Evolutionary conservation across 2,888 invertebrate species (phyloP), one percentile per base, ranked within the genome.

Genomic region (Villa cingulata): DNA sequence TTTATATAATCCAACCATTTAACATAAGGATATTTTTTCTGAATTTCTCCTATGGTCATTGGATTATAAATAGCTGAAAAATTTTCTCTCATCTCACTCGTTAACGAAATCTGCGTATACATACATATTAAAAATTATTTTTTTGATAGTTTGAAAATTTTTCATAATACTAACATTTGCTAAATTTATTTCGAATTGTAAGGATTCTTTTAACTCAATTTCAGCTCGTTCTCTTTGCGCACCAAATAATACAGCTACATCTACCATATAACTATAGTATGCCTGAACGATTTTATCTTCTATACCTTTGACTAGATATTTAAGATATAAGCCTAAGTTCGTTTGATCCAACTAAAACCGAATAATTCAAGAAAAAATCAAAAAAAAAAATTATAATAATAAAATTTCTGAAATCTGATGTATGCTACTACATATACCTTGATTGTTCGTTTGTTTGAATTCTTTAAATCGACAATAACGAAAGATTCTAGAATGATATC

Each of bases 401-500:
- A 23, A 23, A 23, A 23, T 23, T 23, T 6, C 23, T 6, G 7
- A 23, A 6, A 7, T 23, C 23, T 23, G 4, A 23, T 1, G 10
- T 16, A 20, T 43, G 27, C 15, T n/a, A n/a, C n/a, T 18, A 17
- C 17, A 54, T 62, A 78, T 74, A 90, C 90, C 72, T 90, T 88
- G 59, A 92, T 86, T 44, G 86, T 76, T 52, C 89, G 76, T 58
- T 76, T 78, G 0, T 86, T 84, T 37, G 88, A 90, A 66, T 92
- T 91, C 68, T 89, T 90, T 51, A 89, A 76, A 67, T 92, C 91
- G 9, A 87, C 83, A 32, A 85, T 83, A 59, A 92, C 84, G 37
- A 89, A 89, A 65, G 91, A 88, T 64, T 92, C 90, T 37, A 92
- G 75, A 66, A 91, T 83, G 64, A 90, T 89, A 68, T 91, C 89